phyloP scores from a whole-genome alignment of 2,797 vertebrate species.

The Buphagus erythrorhynchus region DNA sequence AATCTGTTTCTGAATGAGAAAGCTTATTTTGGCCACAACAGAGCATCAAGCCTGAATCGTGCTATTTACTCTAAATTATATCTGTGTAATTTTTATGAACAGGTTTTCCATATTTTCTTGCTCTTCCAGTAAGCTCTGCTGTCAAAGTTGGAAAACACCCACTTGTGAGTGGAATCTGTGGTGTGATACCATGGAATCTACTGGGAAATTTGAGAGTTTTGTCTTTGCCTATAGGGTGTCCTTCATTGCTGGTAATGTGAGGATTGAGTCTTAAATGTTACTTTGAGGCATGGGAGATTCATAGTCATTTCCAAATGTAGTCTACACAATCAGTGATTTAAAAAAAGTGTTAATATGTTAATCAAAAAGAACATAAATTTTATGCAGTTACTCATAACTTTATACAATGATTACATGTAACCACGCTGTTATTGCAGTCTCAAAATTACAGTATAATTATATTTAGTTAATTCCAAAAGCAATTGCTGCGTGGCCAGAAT shows the following conservation, averaged over 20 bases:
- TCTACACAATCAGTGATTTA: neutral
- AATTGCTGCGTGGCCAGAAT: slow-evolving; percentile 48
- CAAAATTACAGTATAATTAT: slow-evolving; percentile 50
- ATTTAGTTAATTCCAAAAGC: slow-evolving; percentile 59
- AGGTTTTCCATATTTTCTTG: neutral
- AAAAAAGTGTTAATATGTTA: slow-evolving; percentile 2
- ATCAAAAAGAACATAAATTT: slow-evolving; percentile 22
- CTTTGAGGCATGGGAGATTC: neutral
- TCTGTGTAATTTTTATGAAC: neutral
- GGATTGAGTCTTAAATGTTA: neutral
- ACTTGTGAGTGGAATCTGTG: neutral
- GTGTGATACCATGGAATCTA: neutral
- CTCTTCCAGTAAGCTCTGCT: neutral
- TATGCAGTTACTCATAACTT: slow-evolving; percentile 29
- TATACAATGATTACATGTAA: slow-evolving; percentile 46
- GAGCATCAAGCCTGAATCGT: neutral
- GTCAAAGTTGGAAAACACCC: neutral
- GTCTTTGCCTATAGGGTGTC: neutral
- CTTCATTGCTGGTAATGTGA: neutral
- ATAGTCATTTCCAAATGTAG: neutral
- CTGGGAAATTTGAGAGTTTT: neutral
- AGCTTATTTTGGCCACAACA: neutral
- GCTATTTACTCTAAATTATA: neutral
- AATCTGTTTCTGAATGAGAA: neutral
- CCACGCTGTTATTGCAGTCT: slow-evolving; percentile 52